Evolutionary conservation across 1,140 invertebrate species (phyloP).

Genomic region (Metopolophium dirhodum): DNA sequence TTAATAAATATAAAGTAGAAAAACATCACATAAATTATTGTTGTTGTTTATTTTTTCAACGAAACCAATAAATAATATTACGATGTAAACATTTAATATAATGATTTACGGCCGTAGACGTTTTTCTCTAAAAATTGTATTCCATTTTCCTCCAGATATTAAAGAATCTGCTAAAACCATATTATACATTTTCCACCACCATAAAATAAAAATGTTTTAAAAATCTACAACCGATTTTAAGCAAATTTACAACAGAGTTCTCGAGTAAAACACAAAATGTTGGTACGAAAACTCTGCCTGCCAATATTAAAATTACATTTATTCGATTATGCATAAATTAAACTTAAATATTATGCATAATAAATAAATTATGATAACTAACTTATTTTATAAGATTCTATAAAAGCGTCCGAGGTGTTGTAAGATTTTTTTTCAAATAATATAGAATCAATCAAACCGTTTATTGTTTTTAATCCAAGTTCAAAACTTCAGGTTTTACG

Average conservation of each 20-base stretch:
- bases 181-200: not conserved
- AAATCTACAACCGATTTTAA: not conserved
- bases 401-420: not conserved
- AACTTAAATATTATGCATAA: not conserved
- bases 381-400: not conserved
- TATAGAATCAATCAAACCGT: not conserved
- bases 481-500: not conserved
- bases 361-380: not conserved
- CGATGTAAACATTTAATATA: conserved; percentile 17
- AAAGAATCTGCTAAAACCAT: not conserved
- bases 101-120: not conserved
- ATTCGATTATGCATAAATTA: not conserved
- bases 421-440: not conserved
- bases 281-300: not conserved
- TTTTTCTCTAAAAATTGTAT: not conserved
- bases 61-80: conserved; percentile 10
- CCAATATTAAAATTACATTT: not conserved
- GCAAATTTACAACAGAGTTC: not conserved
- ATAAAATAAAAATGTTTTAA: not conserved
- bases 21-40: not conserved
- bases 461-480: not conserved
- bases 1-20: conserved; percentile 1
- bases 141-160: not conserved
- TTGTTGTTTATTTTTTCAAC: not conserved
- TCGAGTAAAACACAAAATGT: not conserved